Evolutionary conservation across 2,797 vertebrate species (phyloP).

Genomic region (Tokudaia muenninki): DNA sequence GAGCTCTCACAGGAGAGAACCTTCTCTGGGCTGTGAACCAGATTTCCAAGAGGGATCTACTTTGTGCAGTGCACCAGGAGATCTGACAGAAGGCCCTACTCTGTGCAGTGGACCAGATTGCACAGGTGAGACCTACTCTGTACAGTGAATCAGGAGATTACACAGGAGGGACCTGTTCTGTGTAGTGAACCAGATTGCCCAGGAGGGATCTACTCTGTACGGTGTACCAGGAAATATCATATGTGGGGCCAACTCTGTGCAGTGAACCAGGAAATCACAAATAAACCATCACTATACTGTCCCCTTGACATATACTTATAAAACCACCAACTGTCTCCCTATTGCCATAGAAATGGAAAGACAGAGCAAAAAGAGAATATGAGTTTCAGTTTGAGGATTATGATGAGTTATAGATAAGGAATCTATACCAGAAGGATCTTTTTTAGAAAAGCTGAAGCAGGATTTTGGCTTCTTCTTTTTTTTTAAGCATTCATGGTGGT

Average conservation of each 20-base stretch:
- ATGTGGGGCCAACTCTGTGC: neutral
- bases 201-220: neutral
- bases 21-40: slow-evolving; percentile 44
- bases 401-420: neutral
- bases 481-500: neutral
- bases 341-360: slow-evolving; percentile 38
- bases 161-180: neutral
- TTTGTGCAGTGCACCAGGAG: slow-evolving; percentile 73
- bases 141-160: slow-evolving; percentile 72
- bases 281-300: slow-evolving; percentile 58
- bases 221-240: slow-evolving; percentile 73
- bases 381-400: slow-evolving; percentile 53
- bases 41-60: neutral
- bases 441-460: neutral
- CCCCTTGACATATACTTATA: slow-evolving; percentile 78
- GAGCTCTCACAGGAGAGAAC: slow-evolving; percentile 39
- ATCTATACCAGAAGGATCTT: neutral
- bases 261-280: slow-evolving; percentile 73
- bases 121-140: neutral
- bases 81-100: neutral
- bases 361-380: slow-evolving; percentile 32
- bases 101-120: slow-evolving; percentile 6
- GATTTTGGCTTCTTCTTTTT: neutral
- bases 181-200: slow-evolving; percentile 67
- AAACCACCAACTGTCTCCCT: slow-evolving; percentile 44